Evolutionary conservation across 2,113 vertebrate genomes (phyloP), one percentile per base, ranked within the genome.

Genomic region (Phalacrocorax pelagicus): DNA sequence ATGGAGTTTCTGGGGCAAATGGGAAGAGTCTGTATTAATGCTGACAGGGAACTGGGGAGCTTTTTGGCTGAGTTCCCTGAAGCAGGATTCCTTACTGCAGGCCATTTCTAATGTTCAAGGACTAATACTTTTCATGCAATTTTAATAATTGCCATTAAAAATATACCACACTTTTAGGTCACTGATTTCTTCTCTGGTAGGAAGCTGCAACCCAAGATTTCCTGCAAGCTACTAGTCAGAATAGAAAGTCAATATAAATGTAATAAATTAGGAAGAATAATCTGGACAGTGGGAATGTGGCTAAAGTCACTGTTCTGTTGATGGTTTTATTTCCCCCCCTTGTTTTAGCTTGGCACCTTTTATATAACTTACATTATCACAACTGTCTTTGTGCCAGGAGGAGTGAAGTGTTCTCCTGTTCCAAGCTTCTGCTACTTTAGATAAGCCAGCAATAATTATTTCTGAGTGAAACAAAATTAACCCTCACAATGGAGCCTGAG

Each of bases 381-480:
- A 65, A 90, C 81, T 95, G 94, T 96, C 89, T 95, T 85, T 90
- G 89, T 95, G 96, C 96, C 96, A 97, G 91, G 93, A 97, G 84
- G 87, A 97, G 96, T 94, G 94, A 94, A 96, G 91, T 72, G 91
- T 86, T 94, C 93, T 96, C 91, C 91, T 84, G 73, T 97, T 96
- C 94, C 94, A 97, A 97, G 96, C 96, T 96, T 96, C 96, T 97
- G 94, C 96, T 97, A 59, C 89, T 97, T 91, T 90, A 97, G 96
- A 96, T 97, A 96, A 96, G 96, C 94, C 89, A 96, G 93, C 81
- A 96, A 94, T 96, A 96, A 96, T 97, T 97, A 95, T 94, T 96
- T 95, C 87, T 92, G 81, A 96, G 91, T 90, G 91, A 96, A 94
- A 95, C 47, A 96, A 96, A 92, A 96, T 96, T 96, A 96, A 96